Evolutionary conservation across 2,888 invertebrate genomes (phyloP).

Genomic region (Agrilus biguttatus): DNA sequence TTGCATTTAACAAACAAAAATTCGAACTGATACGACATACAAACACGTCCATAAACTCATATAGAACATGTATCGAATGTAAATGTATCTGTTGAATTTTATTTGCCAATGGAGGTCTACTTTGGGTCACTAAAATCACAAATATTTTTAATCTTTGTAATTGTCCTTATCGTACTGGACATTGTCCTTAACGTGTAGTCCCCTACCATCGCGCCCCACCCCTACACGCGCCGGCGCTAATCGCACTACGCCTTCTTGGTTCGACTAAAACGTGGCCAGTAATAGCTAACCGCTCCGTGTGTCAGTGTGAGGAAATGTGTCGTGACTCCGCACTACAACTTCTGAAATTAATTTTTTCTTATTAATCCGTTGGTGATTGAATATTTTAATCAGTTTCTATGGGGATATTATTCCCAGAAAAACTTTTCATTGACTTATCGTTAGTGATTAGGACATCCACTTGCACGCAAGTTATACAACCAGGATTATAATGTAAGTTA

Average conservation of each 20-base stretch:
- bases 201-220: slow-evolving; percentile 11
- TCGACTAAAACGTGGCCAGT: slow-evolving; percentile 12
- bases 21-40: no score
- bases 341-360: slow-evolving; percentile 1
- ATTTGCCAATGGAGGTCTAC: no score
- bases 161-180: slow-evolving; percentile 12
- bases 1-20: no score
- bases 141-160: slow-evolving; percentile 6
- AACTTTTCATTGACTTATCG: no score
- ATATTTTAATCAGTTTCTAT: neutral
- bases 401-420: no score
- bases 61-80: no score
- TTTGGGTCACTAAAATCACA: slow-evolving; percentile 3
- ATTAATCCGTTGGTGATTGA: neutral
- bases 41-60: no score
- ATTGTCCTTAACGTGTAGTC: slow-evolving; percentile 11
- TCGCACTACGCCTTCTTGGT: slow-evolving; percentile 11
- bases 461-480: no score
- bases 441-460: no score
- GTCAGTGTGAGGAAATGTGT: slow-evolving; percentile 7
- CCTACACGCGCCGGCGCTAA: slow-evolving; percentile 14
- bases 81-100: no score
- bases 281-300: slow-evolving; percentile 11
- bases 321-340: slow-evolving; percentile 6
- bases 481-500: no score